These are phyloP conservation scores for Lycocorax pyrrhopterus DNA, from an alignment of 2,113 vertebrate genomes.

Conservation along the genomic window DNA sequence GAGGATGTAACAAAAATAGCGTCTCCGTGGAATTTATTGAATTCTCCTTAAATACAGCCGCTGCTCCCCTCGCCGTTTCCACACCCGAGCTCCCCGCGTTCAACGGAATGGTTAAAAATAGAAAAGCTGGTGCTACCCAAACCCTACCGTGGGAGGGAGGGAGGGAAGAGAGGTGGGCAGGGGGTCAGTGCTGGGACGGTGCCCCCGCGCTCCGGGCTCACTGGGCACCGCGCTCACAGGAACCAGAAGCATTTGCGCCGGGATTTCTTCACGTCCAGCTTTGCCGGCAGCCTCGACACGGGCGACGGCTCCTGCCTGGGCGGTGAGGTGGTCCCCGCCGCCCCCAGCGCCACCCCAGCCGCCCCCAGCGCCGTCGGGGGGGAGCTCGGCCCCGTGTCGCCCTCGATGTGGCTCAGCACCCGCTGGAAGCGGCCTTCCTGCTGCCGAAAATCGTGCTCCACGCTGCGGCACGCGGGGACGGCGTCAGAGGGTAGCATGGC, in stretches of 20 bases:
- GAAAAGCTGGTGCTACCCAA: slow-evolving; percentile 66
- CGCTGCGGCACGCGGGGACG: background rate
- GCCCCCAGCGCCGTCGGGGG: background rate
- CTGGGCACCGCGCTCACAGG: background rate
- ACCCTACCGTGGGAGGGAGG: slow-evolving; percentile 26
- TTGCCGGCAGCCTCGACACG: background rate
- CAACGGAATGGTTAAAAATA: slow-evolving; percentile 25
- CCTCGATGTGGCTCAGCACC: slow-evolving; percentile 60
- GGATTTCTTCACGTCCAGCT: slow-evolving; percentile 49
- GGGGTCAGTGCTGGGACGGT: background rate
- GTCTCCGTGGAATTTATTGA: slow-evolving; percentile 49
- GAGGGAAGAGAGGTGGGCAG: background rate
- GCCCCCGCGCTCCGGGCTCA: background rate
- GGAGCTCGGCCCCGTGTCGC: background rate
- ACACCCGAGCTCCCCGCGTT: background rate
- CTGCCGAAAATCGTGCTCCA: slow-evolving; percentile 70
- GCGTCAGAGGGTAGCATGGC: background rate
- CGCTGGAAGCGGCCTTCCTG: slow-evolving; percentile 68
- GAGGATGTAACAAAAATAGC: slow-evolving; percentile 55
- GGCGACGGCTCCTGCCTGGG: background rate
- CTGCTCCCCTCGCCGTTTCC: background rate
- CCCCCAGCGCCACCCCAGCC: background rate
- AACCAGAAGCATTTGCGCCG: slow-evolving; percentile 68
- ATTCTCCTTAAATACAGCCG: background rate
- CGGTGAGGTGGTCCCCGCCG: rapidly evolving